Evolutionary conservation across 2,888 invertebrate genomes (phyloP), one percentile per base, ranked within the genome.

Genomic region (Epinotia demarniana): DNA sequence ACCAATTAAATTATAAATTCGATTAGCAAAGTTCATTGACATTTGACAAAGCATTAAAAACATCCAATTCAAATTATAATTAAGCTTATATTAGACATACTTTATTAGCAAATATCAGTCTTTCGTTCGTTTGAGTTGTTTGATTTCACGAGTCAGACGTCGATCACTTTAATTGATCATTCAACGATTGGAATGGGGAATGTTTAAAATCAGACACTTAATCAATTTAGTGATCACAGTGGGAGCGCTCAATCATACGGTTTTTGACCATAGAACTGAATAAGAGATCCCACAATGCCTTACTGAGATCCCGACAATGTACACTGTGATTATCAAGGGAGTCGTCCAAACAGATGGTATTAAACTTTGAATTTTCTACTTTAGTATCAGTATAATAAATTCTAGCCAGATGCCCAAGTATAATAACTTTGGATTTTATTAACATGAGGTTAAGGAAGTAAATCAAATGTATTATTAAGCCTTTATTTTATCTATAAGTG

Each of bases 141-240:
- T 84, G 83, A 83, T 84, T 83, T 81, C 70, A 75, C 80, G 82
- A 87, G 84, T 85, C 85, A 86, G 83, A 87, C 84, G 89, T 91
- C 91, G 88, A 91, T 92, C 91, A 91, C 85, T 79, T 89, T 91
- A 92, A 93, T 92, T 92, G 91, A 92, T 92, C 89, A 91, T 90
- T 89, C 89, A 89, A 85, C 78, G 82, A 83, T 64, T 82, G 88
- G 88, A 90, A 88, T 85, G 86, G 85, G 86, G 86, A 89, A 89
- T 88, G 87, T 90, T 90, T 86, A 87, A 91, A 89, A 85, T 84
- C 89, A 85, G 86, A 88, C 87, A 87, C 88, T 89, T 91, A 92
- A 93, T 93, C 92, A 91, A 91, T 92, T 91, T 88, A 86, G 86
- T 80, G 86, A 91, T 92, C 91, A 84, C 86, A 86, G 83, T 82